A percentile compares a stretch with the other conserved stretches of the same genome.
These are phyloP conservation scores for Bugulina stolonifera DNA, from an alignment of 2,888 invertebrate species.

Conservation along the genomic window DNA sequence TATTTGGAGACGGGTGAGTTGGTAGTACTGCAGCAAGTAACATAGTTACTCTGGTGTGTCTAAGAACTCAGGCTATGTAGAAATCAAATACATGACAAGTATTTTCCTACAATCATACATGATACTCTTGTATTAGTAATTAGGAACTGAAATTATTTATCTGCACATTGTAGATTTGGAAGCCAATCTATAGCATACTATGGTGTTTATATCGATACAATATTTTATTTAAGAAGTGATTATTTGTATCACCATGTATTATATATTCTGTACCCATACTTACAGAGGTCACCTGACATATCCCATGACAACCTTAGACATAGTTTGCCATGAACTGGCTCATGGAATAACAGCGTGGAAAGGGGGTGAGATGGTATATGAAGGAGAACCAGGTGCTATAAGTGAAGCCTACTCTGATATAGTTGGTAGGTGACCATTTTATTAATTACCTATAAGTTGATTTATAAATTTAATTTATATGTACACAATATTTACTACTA, in stretches of 20 bases:
- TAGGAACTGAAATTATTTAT: too few relatives aligned
- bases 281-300: constrained; percentile 26
- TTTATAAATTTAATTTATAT: too few relatives aligned
- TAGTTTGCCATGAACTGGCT: constrained; percentile 34
- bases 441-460: too few relatives aligned
- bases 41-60: too few relatives aligned
- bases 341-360: constrained; percentile 32
- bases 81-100: too few relatives aligned
- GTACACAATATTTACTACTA: too few relatives aligned
- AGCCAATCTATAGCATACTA: background rate
- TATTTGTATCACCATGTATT: too few relatives aligned
- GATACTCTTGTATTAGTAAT: too few relatives aligned
- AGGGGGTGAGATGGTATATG: background rate
- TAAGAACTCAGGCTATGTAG: too few relatives aligned
- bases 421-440: background rate
- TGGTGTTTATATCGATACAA: background rate
- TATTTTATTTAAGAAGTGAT: background rate
- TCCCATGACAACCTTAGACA: constrained; percentile 32
- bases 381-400: background rate
- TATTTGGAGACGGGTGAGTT: constrained; percentile 3
- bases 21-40: background rate
- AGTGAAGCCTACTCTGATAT: constrained; percentile 18
- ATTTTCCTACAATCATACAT: too few relatives aligned
- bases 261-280: background rate
- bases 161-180: too few relatives aligned